A percentile compares a stretch with the other conserved stretches of the same genome.
Conservation (phyloP, 1,140 invertebrate genomes). For the Ostrea edulis region DNA sequence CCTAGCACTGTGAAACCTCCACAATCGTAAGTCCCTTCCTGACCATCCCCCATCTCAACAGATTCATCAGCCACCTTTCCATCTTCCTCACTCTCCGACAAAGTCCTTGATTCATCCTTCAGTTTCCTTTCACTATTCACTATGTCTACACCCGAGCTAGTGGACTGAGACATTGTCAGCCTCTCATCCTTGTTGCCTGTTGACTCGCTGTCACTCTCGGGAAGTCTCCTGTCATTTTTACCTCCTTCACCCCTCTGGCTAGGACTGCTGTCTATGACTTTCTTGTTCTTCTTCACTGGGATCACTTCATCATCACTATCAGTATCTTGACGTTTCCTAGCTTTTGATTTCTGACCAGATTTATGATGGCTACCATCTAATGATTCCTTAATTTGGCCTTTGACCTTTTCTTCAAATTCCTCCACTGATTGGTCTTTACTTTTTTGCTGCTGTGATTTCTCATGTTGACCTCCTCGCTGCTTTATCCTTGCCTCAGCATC, state of each 20-base stretch:
- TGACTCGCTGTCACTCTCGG: background rate
- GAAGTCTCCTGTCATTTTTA: background rate
- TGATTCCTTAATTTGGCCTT: conserved; percentile 30
- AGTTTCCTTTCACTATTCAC: background rate
- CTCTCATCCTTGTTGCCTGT: background rate
- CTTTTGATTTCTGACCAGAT: background rate
- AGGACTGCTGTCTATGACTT: background rate
- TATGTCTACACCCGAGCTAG: background rate
- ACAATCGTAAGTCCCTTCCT: conserved; percentile 52
- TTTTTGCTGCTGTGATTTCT: background rate
- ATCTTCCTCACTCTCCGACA: conserved; percentile 21
- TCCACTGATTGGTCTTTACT: background rate
- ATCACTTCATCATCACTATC: background rate
- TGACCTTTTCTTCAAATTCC: conserved; percentile 30
- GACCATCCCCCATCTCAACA: background rate
- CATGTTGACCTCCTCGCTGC: background rate
- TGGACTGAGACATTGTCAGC: background rate
- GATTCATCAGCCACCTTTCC: conserved; percentile 40
- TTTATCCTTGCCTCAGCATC: conserved; percentile 55
- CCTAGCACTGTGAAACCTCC: conserved; percentile 76
- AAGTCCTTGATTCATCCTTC: background rate
- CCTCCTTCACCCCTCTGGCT: background rate
- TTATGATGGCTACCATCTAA: background rate
- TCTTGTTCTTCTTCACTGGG: background rate
- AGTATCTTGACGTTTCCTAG: background rate